phyloP scores from a whole-genome alignment of 2,113 vertebrate species.

The Myrmophylax atrothorax region DNA sequence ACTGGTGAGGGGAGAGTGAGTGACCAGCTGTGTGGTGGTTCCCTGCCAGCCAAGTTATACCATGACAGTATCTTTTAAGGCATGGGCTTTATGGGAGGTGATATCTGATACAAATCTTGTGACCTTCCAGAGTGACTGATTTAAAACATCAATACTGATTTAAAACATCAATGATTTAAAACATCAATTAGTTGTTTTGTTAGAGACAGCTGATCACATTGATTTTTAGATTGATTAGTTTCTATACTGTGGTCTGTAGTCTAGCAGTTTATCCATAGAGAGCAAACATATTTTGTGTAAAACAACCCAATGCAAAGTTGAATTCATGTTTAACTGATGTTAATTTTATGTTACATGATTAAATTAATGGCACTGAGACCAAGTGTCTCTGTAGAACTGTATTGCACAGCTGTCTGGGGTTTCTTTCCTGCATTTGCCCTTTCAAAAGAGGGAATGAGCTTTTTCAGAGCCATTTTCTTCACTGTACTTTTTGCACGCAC shows the following conservation, averaged over 20 bases:
- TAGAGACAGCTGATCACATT: not conserved
- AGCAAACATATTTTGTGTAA: not conserved
- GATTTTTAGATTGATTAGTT: not conserved
- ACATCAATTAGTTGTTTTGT: not conserved
- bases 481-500: not conserved
- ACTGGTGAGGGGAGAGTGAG: not conserved
- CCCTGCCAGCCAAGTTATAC: not conserved
- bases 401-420: not conserved
- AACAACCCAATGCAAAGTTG: not conserved
- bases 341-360: not conserved
- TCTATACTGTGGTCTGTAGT: not conserved
- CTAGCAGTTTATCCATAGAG: not conserved
- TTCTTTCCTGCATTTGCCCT: not conserved
- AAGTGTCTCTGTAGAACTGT: not conserved
- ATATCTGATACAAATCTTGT: not conserved
- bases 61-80: not conserved
- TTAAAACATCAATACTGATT: not conserved
- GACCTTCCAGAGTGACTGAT: not conserved
- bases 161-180: not conserved
- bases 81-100: not conserved
- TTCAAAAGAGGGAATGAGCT: not conserved
- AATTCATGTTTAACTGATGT: not conserved
- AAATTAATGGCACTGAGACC: not conserved
- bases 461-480: not conserved
- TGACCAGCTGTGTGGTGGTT: not conserved